Evolutionary conservation across 2,888 invertebrate species (phyloP).

Genomic region (Thumatha senex): DNA sequence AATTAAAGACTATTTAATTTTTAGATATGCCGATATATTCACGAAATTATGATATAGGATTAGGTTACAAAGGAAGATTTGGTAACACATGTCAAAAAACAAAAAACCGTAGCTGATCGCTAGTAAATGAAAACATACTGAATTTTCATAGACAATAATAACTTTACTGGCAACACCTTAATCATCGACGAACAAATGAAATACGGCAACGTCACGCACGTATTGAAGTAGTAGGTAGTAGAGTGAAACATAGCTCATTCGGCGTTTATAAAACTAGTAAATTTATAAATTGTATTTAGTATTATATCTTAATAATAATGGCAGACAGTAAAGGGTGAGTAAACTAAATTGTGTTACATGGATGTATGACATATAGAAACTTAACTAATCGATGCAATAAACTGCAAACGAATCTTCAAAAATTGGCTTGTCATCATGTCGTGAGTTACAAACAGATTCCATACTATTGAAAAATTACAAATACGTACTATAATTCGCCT

Average conservation of each 20-base stretch:
- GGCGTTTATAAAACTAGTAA: constrained; percentile 66
- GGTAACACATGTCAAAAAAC: no score
- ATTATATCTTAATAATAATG: constrained; percentile 70
- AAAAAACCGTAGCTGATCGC: constrained; percentile 26
- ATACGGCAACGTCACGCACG: constrained; percentile 83
- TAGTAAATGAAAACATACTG: constrained; percentile 27
- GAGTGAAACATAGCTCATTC: constrained; percentile 62
- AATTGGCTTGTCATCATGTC: constrained; percentile 84
- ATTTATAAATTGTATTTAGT: constrained; percentile 56
- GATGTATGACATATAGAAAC: background rate
- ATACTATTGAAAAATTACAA: constrained; percentile 39
- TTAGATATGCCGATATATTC: no score
- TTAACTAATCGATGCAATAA: constrained; percentile 31
- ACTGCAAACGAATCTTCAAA: constrained; percentile 56
- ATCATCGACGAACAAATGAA: constrained; percentile 78
- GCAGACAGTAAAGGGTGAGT: constrained; percentile 83
- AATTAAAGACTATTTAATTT: no score
- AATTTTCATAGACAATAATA: constrained; percentile 37
- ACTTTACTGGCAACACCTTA: constrained; percentile 53
- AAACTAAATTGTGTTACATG: constrained; percentile 29
- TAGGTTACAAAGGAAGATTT: no score
- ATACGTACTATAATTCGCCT: constrained; percentile 19
- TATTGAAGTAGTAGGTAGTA: constrained; percentile 47
- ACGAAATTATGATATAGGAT: constrained; percentile 36
- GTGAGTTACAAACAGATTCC: constrained; percentile 48